Conservation (phyloP, 2,113 vertebrate genomes). For the Lamprotornis superbus region DNA sequence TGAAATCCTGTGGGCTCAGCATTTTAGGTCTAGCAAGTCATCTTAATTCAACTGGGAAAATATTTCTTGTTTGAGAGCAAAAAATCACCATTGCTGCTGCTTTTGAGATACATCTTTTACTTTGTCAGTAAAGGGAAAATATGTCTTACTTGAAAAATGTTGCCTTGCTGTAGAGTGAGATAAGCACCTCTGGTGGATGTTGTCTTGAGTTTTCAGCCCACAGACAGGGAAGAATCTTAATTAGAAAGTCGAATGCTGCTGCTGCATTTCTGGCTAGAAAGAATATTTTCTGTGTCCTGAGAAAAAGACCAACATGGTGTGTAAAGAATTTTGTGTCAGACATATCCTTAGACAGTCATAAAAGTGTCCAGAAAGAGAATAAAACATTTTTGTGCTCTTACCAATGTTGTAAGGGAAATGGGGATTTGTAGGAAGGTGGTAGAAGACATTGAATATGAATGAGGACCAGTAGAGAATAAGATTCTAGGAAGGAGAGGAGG, state of each 20-base stretch:
- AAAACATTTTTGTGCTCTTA: background rate
- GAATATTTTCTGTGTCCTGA: background rate
- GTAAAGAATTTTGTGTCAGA: background rate
- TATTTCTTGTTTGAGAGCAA: background rate
- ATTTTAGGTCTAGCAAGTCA: background rate
- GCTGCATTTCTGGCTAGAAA: background rate
- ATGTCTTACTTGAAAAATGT: background rate
- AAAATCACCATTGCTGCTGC: background rate
- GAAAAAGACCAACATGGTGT: background rate
- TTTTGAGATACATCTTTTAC: background rate
- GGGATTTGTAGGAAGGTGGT: background rate
- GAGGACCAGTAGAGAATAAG: background rate
- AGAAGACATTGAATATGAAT: background rate
- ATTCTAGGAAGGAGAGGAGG: background rate
- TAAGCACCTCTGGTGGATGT: background rate
- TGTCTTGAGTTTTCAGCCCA: background rate
- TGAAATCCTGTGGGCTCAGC: background rate
- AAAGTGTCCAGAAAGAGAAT: background rate
- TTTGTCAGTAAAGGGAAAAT: background rate
- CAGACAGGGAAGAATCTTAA: background rate
- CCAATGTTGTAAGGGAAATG: background rate
- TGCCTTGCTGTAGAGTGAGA: background rate
- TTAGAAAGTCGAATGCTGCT: background rate
- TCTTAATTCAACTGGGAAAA: background rate
- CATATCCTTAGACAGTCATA: background rate